Base-by-base conservation (phyloP, 2,888 invertebrate species). In the Prenolepis imparis region DNA sequence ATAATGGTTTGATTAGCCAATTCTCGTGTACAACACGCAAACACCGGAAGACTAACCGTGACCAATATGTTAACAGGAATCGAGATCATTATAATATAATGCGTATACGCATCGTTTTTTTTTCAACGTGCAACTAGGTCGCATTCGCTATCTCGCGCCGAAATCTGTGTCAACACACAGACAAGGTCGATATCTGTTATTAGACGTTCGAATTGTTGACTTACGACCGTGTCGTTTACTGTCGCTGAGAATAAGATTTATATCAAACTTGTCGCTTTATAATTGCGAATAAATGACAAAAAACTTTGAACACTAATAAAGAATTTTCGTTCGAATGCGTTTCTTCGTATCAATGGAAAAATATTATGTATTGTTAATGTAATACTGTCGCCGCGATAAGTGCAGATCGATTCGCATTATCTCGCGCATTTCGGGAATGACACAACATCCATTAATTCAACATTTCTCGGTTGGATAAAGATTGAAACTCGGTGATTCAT, bases 151-250 rank as follows among this genome's bases (percentile, higher is more conserved):
- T 82, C 84, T 75, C 67, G 41, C 57, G 18, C 44, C 74, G 84
- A 87, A 83, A 87, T 86, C 85, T 86, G 78, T 88, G 86, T 90
- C 89, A 88, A 88, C 86, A 86, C 75, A 84, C 81, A 75, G 28
- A 85, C 88, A 88, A 91, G 89, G 90, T 81, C 81, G 64, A 57
- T 70, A n/a, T 59, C 57, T 28, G 66, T 77, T 48, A 36, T 64
- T 70, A 72, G 21, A 78, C 21, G 9, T 28, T 78, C 44, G 52
- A 68, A 81, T 86, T 63, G 67, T 83, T 84, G 73, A 73, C 72
- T 72, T 55, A 55, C n/a, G 18, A 32, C 32, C 39, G 32, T 48
- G 32, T 44, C 32, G 36, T 28, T 73, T 21, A 74, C 8, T 41
- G 48, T n/a, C 28, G 28, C 28, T 28, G 77, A 67, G 67, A 75